A percentile compares a stretch with the other conserved stretches of the same genome.
phyloP scores from a whole-genome alignment of 2,888 invertebrate species.

The Megalurothrips usitatus region DNA sequence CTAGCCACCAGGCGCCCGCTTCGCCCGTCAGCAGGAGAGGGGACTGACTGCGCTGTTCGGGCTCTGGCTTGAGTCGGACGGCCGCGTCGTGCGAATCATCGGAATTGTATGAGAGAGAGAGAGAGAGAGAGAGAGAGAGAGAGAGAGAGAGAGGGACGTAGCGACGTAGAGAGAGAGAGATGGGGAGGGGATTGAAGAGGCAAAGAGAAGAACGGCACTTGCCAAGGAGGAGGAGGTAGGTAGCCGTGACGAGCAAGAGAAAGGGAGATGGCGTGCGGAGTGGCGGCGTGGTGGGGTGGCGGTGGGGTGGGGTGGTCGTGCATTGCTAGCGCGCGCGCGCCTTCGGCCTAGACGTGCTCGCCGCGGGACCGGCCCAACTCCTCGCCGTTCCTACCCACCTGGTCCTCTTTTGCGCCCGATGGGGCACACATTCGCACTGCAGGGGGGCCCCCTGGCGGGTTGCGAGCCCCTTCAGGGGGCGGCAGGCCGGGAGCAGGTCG shows the following conservation, averaged over 20 bases:
- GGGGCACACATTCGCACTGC: slow-evolving; percentile 22
- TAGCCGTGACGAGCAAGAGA: not conserved
- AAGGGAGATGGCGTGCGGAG: not conserved
- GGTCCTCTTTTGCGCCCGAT: not conserved
- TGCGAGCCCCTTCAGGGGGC: not conserved
- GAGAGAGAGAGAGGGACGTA: no score
- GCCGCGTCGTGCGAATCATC: no score
- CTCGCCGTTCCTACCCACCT: not conserved
- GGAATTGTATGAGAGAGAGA: no score
- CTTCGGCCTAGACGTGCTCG: no score
- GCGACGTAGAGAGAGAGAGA: not conserved
- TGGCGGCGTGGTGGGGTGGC: no score
- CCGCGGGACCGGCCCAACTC: not conserved
- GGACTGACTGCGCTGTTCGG: not conserved
- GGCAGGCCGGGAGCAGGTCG: not conserved
- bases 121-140: no score
- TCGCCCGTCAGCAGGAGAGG: not conserved
- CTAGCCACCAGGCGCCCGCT: no score
- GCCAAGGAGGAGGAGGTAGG: not conserved
- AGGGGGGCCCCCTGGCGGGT: not conserved
- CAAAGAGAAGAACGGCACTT: not conserved
- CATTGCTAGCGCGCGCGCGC: no score
- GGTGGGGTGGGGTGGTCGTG: no score
- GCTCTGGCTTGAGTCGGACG: not conserved
- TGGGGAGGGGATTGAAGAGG: not conserved